Evolutionary conservation across 2,113 vertebrate genomes (phyloP), one percentile per base, ranked within the genome.

Genomic region (Corythoichthys haematopterus): DNA sequence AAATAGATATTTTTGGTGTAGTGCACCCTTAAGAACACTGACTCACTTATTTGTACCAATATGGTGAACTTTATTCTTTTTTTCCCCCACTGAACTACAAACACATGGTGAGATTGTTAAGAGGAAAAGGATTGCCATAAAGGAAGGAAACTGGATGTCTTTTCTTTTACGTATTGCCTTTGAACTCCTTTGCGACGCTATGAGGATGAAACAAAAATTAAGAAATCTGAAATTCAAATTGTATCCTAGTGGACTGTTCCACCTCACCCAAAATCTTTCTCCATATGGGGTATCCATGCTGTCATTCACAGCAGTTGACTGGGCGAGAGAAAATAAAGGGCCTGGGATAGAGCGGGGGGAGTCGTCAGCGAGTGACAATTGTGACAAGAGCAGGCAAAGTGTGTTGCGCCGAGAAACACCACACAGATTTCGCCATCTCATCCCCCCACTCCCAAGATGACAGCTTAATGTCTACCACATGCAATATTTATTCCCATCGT

Each of bases 401-500:
- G 94, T 94, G 94, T 93, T 93, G 92, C 92, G 91, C 85, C 82
- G 87, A 89, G 91, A 91, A 94, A 94, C 93, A 93, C 93, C 94
- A 92, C 93, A 94, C 92, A 93, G 93, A 95, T 95, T 96, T 95
- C 90, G 88, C 88, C 87, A 85, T 89, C 91, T 90, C 85, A 81
- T 92, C 6, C 40, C 40, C 28, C 20, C 14, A 6, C 92, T 81
- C 91, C 93, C 94, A 90, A 91, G 93, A 94, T 98, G 97, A 99
- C 96, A 98, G 94, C 95, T 97, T 98, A 98, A 99, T 99, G 95
- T 96, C 95, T 95, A 95, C 95, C 96, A 97, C 95, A 98, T 97
- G 96, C 94, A 98, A 99, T 98, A 99, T 99, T 98, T 99, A 98
- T 99, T 98, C 95, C 94, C 96, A 93, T 97, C 94, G 94, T 94